phyloP scores from a whole-genome alignment of 2,113 vertebrate species.

The Probosciger aterrimus region DNA sequence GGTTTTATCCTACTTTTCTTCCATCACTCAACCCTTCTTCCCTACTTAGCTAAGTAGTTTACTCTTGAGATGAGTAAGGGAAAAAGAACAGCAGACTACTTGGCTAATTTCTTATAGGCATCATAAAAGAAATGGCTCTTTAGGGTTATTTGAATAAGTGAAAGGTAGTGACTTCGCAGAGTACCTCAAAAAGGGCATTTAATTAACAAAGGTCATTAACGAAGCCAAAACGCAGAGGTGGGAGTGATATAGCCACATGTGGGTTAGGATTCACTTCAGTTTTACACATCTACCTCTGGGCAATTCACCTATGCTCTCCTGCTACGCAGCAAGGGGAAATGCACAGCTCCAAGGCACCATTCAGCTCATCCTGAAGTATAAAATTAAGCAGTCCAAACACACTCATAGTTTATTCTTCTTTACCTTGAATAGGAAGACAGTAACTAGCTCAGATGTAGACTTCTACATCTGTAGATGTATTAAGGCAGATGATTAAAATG shows the following conservation, averaged over 20 bases:
- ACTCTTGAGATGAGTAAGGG: not conserved
- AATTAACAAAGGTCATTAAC: not conserved
- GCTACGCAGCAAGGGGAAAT: not conserved
- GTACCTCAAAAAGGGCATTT: not conserved
- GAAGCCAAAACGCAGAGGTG: not conserved
- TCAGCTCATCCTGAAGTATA: not conserved
- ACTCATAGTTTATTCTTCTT: not conserved
- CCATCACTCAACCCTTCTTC: not conserved
- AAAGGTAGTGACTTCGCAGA: not conserved
- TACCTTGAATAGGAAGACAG: not conserved
- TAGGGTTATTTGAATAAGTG: not conserved
- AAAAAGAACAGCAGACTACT: not conserved
- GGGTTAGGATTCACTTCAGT: not conserved
- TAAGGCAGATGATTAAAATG: not conserved
- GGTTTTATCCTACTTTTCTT: not conserved
- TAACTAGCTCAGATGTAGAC: not conserved
- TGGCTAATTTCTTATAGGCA: not conserved
- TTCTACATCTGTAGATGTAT: not conserved
- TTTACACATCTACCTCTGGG: not conserved
- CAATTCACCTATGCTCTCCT: not conserved
- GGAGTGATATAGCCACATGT: accelerated
- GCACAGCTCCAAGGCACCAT: not conserved
- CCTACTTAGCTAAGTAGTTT: not conserved
- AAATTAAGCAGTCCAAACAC: not conserved
- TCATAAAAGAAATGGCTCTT: constrained; percentile 12